Base-by-base conservation (phyloP, 2,888 invertebrate genomes). In the Peribatodes rhomboidaria region DNA sequence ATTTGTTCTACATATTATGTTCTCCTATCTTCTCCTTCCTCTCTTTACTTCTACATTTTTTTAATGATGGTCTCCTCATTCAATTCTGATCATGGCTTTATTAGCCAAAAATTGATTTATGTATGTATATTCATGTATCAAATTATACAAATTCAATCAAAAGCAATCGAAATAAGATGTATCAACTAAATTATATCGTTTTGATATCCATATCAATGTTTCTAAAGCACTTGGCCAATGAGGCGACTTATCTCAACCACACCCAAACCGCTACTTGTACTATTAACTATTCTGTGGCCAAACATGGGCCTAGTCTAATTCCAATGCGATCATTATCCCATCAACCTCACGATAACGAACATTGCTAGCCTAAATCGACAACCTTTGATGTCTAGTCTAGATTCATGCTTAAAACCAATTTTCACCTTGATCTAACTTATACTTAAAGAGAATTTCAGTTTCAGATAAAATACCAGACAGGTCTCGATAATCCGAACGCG, bases 331-430 rank as follows among this genome's bases (percentile, higher is more conserved):
- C 35, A 46, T 53, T 22, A 53, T 10, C 18, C 47, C 27, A 42
- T 61, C 49, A 49, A 49, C 18, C 58, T 11, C 65, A 52, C n/a
- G 46, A 46, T 27, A 46, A 46, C 57, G 54, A 61, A 65, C 42
- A 64, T 61, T 54, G 46, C 55, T 53, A 42, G 44, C 37, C 49
- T 22, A 61, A 64, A 53, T 49, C 47, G 27, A 54, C 47, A 42
- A 22, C 61, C 65, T 67, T 64, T 71, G 67, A 71, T 59, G 58
- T 61, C 58, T 67, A 62, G 41, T 39, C 50, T 57, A 27, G 10
- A 8, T 27, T 50, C 39, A 37, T 37, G 58, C 44, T 54, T 18
- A 49, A 44, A 58, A 46, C 46, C n/a, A 31, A 13, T 55, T 41
- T 46, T 55, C 39, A 63, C 47, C 47, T 67, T 65, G 60, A 61